Percentiles rank a stretch among this genome's conserved stretches.
These are phyloP conservation scores for Acanthochromis polyacanthus DNA, from an alignment of 2,113 vertebrate genomes.

Conservation along the genomic window DNA sequence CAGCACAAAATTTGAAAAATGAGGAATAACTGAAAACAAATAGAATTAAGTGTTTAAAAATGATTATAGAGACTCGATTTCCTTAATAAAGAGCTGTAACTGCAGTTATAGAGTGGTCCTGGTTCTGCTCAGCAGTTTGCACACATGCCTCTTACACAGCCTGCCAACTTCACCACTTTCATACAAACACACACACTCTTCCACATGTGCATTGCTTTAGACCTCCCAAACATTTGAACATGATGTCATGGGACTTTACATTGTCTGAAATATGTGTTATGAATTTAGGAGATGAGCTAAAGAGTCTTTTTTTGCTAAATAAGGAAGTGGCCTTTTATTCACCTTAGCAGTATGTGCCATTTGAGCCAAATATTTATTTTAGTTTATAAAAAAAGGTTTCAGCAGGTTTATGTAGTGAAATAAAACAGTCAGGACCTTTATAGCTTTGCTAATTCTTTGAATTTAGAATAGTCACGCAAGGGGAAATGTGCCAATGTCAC, in stretches of 20 bases:
- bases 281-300: conserved; percentile 41
- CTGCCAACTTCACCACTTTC: conserved; percentile 16
- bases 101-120: conserved; percentile 1
- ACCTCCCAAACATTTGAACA: conserved; percentile 60
- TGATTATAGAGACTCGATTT: conserved; percentile 9
- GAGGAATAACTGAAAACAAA: too few relatives aligned
- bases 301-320: conserved; percentile 19
- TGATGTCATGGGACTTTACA: conserved; percentile 42
- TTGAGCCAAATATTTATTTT: not conserved
- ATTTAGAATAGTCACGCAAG: not conserved
- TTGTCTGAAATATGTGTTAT: conserved; percentile 47
- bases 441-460: not conserved
- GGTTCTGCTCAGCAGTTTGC: conserved; percentile 2
- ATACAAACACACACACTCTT: not conserved
- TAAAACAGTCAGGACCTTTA: conserved; percentile 30
- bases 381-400: conserved; percentile 16
- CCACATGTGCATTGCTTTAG: conserved; percentile 10
- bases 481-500: too few relatives aligned
- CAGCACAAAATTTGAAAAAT: too few relatives aligned
- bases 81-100: conserved; percentile 4
- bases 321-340: conserved; percentile 9
- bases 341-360: not conserved
- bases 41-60: not conserved
- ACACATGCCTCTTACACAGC: conserved; percentile 25
- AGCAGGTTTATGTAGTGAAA: not conserved